Conservation (phyloP, 2,888 invertebrate species). For the Chrysopilus asiliformis region DNA sequence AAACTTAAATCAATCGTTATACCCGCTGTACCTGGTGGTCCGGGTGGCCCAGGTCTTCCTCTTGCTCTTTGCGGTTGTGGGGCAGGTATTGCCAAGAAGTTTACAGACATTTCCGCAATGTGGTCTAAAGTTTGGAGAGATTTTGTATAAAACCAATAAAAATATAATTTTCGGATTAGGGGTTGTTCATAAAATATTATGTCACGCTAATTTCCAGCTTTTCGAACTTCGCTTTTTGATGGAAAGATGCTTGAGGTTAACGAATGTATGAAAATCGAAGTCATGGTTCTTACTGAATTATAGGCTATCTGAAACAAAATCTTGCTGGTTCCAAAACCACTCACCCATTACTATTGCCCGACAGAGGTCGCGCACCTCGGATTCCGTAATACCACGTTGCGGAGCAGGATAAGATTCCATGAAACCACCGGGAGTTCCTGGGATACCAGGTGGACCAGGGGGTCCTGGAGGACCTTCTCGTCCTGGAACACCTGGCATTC, state of each 20-base stretch:
- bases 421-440: conserved; percentile 43
- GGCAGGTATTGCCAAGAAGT: conserved; percentile 49
- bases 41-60: conserved; percentile 61
- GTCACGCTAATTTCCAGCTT: background rate
- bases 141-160: conserved; percentile 1
- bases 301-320: no score
- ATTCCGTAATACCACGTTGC: conserved; percentile 31
- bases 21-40: conserved; percentile 42
- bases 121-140: conserved; percentile 44
- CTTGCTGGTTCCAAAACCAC: background rate
- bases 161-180: background rate
- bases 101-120: conserved; percentile 52
- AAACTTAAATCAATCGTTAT: background rate
- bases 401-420: background rate
- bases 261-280: no score
- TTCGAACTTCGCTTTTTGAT: no score
- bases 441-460: conserved; percentile 49
- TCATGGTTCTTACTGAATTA: no score
- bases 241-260: background rate
- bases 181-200: background rate
- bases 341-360: conserved; percentile 59
- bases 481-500: conserved; percentile 39
- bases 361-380: conserved; percentile 68
- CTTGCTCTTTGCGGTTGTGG: conserved; percentile 50
- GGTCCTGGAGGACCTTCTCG: conserved; percentile 37